Base-by-base conservation (phyloP, 2,113 vertebrate species). In the Chauna torquata region DNA sequence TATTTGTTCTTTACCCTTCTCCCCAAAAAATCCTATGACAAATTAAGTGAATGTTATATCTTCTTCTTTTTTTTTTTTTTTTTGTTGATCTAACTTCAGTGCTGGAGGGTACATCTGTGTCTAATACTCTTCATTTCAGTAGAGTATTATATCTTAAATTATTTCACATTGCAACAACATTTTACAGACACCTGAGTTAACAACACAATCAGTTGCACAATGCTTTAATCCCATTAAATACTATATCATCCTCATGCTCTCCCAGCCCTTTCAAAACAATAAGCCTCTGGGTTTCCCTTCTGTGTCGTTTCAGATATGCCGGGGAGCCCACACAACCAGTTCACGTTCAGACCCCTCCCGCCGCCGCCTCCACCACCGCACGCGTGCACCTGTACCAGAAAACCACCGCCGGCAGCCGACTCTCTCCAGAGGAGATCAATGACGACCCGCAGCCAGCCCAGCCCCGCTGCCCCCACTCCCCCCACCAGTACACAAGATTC, bases 311-410 rank as follows among this genome's bases (percentile, higher is more conserved):
- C 97, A 99, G 99, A 99, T 45, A 98, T 99, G 94, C 99, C 99
- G 44, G 99, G 98, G 88, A 99, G 99, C 97, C 99, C 99, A 22
- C 98, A 98, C 57, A 99, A 99, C 96, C 99, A 99, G 98, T 99
- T 99, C 98, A 99, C 99, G 55, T 99, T 99, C 97, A 97, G 99
- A 45, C 99, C 99, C 2, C 98, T 99, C 70, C 99, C 99, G 0
- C 99, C 99, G 0, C 99, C 99, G 0, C 99, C 99, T 0, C 99
- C 99, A 0, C 99, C 99, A 0, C 99, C 99, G 0, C 99, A 99
- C 12, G 99, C 99, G 1, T 99, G 99, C 94, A 99, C 99, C 61
- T 99, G 99, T 6, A 98, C 98, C 96, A 97, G 99, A 62, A 99
- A 99, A 34, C 98, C 99, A 1, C 98, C 99, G 5, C 98, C 99